Base-by-base conservation (phyloP, 2,113 vertebrate species). In the Sinocyclocheilus grahami region DNA sequence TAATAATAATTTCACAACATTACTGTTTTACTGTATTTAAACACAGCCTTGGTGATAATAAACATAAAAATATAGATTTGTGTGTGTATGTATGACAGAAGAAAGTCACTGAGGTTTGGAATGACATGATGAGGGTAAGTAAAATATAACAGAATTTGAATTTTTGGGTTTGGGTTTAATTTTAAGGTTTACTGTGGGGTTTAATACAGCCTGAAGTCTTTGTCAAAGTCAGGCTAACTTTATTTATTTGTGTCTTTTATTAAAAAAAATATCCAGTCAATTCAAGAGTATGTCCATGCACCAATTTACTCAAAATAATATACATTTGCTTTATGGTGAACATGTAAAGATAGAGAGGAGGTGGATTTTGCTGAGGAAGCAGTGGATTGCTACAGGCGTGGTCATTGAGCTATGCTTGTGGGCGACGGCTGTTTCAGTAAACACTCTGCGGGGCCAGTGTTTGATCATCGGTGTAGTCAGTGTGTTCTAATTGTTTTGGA, bases 401-500 rank as follows among this genome's bases (percentile, higher is more conserved):
- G 86, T 81, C 60, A 53, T 63, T 85, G 55, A 80, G 69, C 83
- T 80, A 33, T 16, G 62, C 83, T 85, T 74, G 81, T 83, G 65
- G 85, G 83, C 71, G 18, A 63, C 48, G 83, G 69, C 65, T 62
- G 46, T 85, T 85, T 82, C 39, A 77, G 75, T 72, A 71, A 90
- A 80, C 87, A 84, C 90, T 88, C 89, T 85, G 86, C 27, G n/a
- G 87, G 88, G 82, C 75, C 72, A 74, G 75, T 77, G 83, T 89
- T 76, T 86, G 88, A 86, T 90, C 77, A 90, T 87, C 86, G 89
- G 88, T 90, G 89, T 80, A 85, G 87, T 58, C 86, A 84, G 82
- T 86, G 89, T 85, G 90, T 75, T 86, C 81, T 90, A 90, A 92
- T 90, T 90, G 90, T 90, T 92, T 92, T 89, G 85, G 81, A 87